Percentiles rank a stretch among this genome's conserved stretches.
These are phyloP conservation scores for Orchesella cincta DNA, from an alignment of 1,140 invertebrate genomes.

Conservation along the genomic window DNA sequence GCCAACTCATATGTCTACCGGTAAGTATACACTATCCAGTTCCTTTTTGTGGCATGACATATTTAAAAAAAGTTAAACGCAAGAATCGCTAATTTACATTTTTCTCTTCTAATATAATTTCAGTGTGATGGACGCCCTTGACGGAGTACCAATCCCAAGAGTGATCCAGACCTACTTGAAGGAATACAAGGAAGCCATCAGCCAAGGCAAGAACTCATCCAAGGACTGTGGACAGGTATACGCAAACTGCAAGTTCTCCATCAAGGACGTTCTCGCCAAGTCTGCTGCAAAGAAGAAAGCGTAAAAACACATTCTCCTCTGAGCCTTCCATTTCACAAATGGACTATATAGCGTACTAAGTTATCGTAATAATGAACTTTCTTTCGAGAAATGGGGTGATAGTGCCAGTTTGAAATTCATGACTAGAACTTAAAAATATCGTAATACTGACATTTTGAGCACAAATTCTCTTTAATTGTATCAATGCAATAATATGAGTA, in stretches of 20 bases:
- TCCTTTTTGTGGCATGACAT: not conserved
- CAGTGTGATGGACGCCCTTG: slow-evolving; percentile 43
- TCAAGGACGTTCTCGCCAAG: slow-evolving; percentile 45
- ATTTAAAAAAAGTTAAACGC: not conserved
- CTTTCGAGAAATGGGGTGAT: not conserved
- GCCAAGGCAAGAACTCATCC: slow-evolving; percentile 38
- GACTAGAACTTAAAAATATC: not conserved
- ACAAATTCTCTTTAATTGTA: not conserved
- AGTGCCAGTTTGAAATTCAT: slow-evolving; percentile 7
- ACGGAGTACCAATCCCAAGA: slow-evolving; percentile 47
- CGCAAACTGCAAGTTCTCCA: slow-evolving; percentile 44
- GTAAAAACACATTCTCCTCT: not conserved
- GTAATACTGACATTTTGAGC: not conserved
- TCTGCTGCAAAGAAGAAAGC: slow-evolving; percentile 14
- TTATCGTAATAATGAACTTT: not conserved
- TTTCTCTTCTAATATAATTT: slow-evolving; percentile 13
- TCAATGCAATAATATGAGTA: slow-evolving; percentile 1
- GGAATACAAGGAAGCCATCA: slow-evolving; percentile 48
- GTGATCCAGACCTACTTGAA: slow-evolving; percentile 48
- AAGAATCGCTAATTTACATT: not conserved
- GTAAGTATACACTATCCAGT: not conserved
- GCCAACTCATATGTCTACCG: slow-evolving; percentile 24
- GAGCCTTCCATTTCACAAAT: too few species aligned
- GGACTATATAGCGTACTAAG: too few species aligned
- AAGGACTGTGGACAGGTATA: slow-evolving; percentile 43